Conservation (phyloP, 2,113 vertebrate species). For the Tiliqua scincoides region DNA sequence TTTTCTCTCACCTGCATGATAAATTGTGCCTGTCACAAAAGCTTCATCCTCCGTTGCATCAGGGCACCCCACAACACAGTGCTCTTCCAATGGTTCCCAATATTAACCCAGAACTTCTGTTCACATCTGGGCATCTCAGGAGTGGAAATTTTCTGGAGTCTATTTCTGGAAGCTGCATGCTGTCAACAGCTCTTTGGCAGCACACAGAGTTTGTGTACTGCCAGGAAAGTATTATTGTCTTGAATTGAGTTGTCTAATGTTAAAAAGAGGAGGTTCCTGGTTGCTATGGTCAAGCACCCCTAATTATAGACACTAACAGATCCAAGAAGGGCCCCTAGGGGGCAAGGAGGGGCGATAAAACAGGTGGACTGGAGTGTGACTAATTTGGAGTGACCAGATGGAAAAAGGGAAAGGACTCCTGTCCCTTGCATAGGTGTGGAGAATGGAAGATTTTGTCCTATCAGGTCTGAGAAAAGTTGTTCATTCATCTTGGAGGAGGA, state of each 20-base stretch:
- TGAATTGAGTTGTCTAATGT: neutral
- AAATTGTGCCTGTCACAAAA: neutral
- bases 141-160: constrained; percentile 26
- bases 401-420: neutral
- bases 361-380: neutral
- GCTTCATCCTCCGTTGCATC: too few species aligned
- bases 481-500: neutral
- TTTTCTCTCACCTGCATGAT: rapidly evolving
- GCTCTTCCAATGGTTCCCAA: neutral
- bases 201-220: constrained; percentile 8
- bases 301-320: neutral
- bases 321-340: neutral
- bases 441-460: neutral
- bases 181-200: constrained; percentile 25
- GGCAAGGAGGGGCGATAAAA: neutral
- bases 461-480: neutral
- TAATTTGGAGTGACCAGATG: neutral
- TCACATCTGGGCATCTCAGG: constrained; percentile 32
- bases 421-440: neutral
- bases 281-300: neutral
- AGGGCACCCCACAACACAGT: too few species aligned
- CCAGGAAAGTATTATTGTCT: constrained; percentile 1
- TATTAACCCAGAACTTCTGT: neutral
- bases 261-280: neutral
- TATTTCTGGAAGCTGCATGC: constrained; percentile 37